Percentiles rank a stretch among this genome's conserved stretches.
phyloP scores from a whole-genome alignment of 2,888 invertebrate genomes.

The Drosophila kambysellisi region DNA sequence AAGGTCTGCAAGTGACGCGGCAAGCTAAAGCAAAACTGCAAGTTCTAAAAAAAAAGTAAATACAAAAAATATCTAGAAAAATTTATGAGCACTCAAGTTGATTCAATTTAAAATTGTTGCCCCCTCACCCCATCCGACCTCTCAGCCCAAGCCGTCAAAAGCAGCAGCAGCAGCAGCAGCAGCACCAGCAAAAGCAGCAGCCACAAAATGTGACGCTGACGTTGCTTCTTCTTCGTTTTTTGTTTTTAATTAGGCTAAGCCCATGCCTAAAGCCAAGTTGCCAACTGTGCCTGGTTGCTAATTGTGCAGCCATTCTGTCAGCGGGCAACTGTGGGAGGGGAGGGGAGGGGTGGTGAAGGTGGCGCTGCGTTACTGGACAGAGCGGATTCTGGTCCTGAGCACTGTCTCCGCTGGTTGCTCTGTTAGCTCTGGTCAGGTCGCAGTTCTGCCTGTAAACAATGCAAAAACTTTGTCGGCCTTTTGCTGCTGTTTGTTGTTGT shows the following conservation, averaged over 20 bases:
- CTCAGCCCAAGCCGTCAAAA: slow-evolving; percentile 12
- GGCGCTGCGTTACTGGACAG: neutral
- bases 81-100: slow-evolving; percentile 78
- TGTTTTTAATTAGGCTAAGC: slow-evolving; percentile 80
- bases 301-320: slow-evolving; percentile 41
- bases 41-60: slow-evolving; percentile 25
- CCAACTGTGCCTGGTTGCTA: slow-evolving; percentile 70
- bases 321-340: neutral
- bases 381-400: slow-evolving; percentile 27
- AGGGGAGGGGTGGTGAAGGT: neutral
- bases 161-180: slow-evolving; percentile 10
- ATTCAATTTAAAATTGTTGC: slow-evolving; percentile 71
- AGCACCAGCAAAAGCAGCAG: slow-evolving; percentile 18
- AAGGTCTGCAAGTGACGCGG: slow-evolving; percentile 69
- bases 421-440: slow-evolving; percentile 35
- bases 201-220: slow-evolving; percentile 69
- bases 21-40: slow-evolving; percentile 28
- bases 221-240: slow-evolving; percentile 33
- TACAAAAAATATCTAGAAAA: slow-evolving; percentile 57
- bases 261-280: slow-evolving; percentile 63
- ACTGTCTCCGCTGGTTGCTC: slow-evolving; percentile 30
- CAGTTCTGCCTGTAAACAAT: slow-evolving; percentile 43
- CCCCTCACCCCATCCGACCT: neutral
- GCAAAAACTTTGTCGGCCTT: slow-evolving; percentile 43
- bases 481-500: slow-evolving; percentile 17